Evolutionary conservation across 2,888 invertebrate species (phyloP).

Genomic region (Ichneumon xanthorius): DNA sequence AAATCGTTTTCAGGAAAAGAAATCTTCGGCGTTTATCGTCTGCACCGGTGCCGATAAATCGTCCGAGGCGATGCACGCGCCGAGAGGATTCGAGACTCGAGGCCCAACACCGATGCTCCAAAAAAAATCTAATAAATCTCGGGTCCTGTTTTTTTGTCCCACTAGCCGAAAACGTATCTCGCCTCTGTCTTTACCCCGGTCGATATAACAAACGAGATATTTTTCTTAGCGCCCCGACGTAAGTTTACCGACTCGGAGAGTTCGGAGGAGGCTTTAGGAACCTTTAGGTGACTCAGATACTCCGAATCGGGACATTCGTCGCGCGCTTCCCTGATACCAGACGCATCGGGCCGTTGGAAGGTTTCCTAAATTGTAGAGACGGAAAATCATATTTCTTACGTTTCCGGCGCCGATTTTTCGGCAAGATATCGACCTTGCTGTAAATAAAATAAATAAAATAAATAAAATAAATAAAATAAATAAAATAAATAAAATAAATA

Average conservation of each 20-base stretch:
- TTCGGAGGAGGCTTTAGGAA: constrained; percentile 37
- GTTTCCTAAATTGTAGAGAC: background rate
- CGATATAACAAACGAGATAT: constrained; percentile 46
- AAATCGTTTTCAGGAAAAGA: background rate
- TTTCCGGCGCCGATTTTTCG: background rate
- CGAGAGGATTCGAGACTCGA: constrained; percentile 5
- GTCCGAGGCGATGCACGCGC: constrained; percentile 4
- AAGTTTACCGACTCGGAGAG: constrained; percentile 16
- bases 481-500: no score
- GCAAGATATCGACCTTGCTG: background rate
- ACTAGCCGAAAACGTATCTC: constrained; percentile 52
- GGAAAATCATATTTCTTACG: background rate
- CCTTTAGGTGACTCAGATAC: constrained; percentile 26
- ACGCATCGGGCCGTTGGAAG: background rate
- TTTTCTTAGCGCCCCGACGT: constrained; percentile 43
- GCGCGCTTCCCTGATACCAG: background rate
- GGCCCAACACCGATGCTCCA: background rate
- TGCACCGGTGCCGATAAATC: constrained; percentile 16
- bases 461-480: no score
- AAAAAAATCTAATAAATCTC: constrained; percentile 43
- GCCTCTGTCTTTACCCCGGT: constrained; percentile 1
- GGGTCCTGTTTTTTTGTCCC: constrained; percentile 24
- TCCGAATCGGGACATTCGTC: constrained; percentile 20
- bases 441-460: background rate
- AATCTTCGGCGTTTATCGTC: constrained; percentile 10